phyloP scores from a whole-genome alignment of 2,113 vertebrate species.

The Vulpes ferrilata region DNA sequence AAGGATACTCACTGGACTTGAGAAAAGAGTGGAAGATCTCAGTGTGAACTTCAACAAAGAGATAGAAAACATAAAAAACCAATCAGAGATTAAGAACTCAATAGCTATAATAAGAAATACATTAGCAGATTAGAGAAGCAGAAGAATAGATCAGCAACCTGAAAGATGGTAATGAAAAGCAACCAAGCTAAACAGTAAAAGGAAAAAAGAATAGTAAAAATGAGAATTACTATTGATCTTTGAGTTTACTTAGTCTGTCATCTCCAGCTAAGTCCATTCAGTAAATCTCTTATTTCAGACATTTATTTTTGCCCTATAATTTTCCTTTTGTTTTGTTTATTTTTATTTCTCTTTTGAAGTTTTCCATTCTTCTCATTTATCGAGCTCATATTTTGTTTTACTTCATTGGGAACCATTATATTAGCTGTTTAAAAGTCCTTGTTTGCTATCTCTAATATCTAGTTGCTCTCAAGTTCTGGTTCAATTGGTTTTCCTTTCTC shows the following conservation, averaged over 20 bases:
- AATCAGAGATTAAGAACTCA: neutral
- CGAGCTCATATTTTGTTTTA: neutral
- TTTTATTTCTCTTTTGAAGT: slow-evolving; percentile 25
- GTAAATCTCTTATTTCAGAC: slow-evolving; percentile 5
- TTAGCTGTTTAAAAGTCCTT: neutral
- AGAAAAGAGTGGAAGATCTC: neutral
- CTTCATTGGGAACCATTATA: neutral
- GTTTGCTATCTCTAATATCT: neutral
- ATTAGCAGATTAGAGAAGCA: neutral
- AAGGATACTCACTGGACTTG: neutral
- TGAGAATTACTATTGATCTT: neutral
- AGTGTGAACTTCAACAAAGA: neutral
- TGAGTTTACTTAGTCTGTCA: neutral
- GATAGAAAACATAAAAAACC: neutral
- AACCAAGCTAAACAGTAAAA: neutral
- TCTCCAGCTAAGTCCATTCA: neutral
- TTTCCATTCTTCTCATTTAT: neutral
- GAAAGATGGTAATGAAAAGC: neutral
- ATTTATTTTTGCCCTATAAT: slow-evolving; percentile 26
- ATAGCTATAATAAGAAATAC: neutral
- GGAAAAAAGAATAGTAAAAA: neutral
- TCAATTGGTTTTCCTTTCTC: neutral
- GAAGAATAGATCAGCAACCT: neutral
- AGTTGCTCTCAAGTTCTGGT: neutral
- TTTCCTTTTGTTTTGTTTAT: neutral